Base-by-base conservation (phyloP, 2,113 vertebrate species). In the Oncorhynchus nerka region DNA sequence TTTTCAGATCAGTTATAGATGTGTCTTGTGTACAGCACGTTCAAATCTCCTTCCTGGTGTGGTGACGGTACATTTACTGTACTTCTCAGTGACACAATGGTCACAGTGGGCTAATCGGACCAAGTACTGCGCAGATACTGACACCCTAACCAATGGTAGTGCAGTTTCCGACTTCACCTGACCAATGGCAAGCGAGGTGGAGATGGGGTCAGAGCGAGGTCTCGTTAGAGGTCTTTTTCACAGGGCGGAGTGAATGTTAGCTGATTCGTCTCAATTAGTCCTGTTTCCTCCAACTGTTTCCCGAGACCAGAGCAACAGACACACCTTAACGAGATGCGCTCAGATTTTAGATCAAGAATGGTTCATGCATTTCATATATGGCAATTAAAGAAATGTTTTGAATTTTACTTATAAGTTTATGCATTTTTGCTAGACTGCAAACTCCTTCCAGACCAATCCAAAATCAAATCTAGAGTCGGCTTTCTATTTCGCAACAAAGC, bases 261-360 rank as follows among this genome's bases (percentile, higher is more conserved):
- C 16, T 20, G 66, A 34, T 68, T 16, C 66, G 6, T 68, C 66
- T 68, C 30, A 32, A 34, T 68, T 9, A 39, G 30, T 20, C 13
- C 16, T 1, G 5, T 28, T 26, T 24, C 62, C 62, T 12, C 55
- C 55, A 16, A 16, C n/a, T 62, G 4, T 67, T 67, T 24, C 65
- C 8, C 28, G 5, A 34, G 16, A 68, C 4, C 2, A 34, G 28
- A 34, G 66, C 61, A 66, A 68, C 57, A 72, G 26, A 74, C 26
- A 64, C 32, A 64, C 78, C 66, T 83, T 89, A 89, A 89, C 79
- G 69, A 87, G 76, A 67, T 72, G 79, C 77, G 62, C 69, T 80
- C 57, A 80, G 49, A 6, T 7, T 26, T 67, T 70, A 0, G 77
- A 79, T 79, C 45, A 85, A 67, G 48, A 28, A 22, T 15, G 5